Conservation (phyloP, 2,888 invertebrate species). For the Ectemnius lituratus region DNA sequence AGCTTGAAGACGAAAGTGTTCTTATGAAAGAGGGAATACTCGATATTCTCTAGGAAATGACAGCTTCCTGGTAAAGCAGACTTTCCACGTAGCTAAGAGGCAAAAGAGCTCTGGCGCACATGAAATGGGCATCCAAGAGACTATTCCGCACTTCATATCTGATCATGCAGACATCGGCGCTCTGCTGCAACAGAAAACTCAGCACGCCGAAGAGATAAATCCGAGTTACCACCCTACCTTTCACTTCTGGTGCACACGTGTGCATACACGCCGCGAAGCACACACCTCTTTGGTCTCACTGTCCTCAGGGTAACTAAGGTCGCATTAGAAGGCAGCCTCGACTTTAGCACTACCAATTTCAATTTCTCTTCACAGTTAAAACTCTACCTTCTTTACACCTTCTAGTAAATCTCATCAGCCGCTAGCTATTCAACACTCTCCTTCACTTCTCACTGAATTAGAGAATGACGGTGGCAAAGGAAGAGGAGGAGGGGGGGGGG, state of each 20-base stretch:
- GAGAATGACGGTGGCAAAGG: too few relatives aligned
- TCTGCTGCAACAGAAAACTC: constrained; percentile 27
- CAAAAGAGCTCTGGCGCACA: constrained; percentile 22
- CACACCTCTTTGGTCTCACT: constrained; percentile 28
- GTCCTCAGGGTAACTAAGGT: constrained; percentile 53
- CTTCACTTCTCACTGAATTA: too few relatives aligned
- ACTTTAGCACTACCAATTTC: neutral
- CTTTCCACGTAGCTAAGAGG: constrained; percentile 9
- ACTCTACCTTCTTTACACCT: too few relatives aligned
- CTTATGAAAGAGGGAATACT: neutral
- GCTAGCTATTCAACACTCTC: too few relatives aligned
- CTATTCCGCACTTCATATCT: constrained; percentile 54
- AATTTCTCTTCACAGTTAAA: neutral
- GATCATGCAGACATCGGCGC: constrained; percentile 33
- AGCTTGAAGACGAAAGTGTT: neutral
- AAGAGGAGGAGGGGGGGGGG: too few relatives aligned
- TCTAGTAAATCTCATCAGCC: too few relatives aligned
- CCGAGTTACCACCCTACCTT: constrained; percentile 61
- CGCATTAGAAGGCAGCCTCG: constrained; percentile 48
- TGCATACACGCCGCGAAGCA: neutral
- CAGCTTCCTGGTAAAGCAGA: too few relatives aligned
- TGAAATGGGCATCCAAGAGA: constrained; percentile 49
- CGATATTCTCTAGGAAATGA: neutral
- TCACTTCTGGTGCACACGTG: constrained; percentile 65
- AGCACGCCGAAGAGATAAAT: constrained; percentile 49